These are phyloP conservation scores for Podilymbus podiceps DNA, from an alignment of 2,113 vertebrate genomes.

Conservation along the genomic window DNA sequence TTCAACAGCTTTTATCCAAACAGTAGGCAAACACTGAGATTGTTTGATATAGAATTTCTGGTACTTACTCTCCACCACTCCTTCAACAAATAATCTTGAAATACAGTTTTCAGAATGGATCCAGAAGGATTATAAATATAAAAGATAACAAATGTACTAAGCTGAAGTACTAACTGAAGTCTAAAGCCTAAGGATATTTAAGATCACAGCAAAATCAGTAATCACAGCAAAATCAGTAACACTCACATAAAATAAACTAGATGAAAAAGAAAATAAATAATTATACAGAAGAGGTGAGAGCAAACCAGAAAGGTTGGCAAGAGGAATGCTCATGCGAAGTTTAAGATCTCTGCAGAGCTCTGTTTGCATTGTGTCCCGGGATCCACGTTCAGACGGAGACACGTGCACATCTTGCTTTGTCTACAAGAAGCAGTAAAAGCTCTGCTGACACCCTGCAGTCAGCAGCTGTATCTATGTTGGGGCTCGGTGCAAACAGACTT, in stretches of 20 bases:
- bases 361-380: not conserved
- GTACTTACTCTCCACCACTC: not conserved
- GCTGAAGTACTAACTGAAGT: not conserved
- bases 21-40: not conserved
- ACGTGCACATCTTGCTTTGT: not conserved
- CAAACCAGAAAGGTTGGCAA: not conserved
- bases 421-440: not conserved
- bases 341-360: not conserved
- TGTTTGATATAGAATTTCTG: not conserved
- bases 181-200: not conserved
- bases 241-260: not conserved
- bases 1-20: not conserved
- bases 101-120: not conserved
- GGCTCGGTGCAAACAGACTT: conserved; percentile 18
- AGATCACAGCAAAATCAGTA: not conserved
- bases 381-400: not conserved
- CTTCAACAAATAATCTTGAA: not conserved
- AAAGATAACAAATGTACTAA: not conserved
- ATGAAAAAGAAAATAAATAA: not conserved
- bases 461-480: conserved; percentile 5
- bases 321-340: not conserved
- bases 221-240: not conserved
- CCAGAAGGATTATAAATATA: not conserved
- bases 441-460: not conserved
- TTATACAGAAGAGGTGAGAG: not conserved